phyloP scores from a whole-genome alignment of 2,797 vertebrate genomes.

The Vespertilio murinus region DNA sequence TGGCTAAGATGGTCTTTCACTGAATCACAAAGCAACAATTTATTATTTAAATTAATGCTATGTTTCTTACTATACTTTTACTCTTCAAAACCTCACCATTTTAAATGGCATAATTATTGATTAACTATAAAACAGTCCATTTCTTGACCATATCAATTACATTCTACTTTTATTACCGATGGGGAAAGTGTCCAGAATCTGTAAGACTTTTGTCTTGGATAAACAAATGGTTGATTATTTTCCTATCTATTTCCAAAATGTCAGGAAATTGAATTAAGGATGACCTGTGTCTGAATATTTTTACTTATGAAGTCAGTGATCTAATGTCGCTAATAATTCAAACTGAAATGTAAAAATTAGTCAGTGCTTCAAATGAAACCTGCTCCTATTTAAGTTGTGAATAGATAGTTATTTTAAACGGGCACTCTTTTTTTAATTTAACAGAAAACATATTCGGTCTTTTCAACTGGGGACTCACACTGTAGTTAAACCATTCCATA shows the following conservation, averaged over 20 bases:
- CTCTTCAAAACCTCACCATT: constrained; percentile 38
- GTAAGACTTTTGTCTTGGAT: constrained; percentile 3
- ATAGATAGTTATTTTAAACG: background rate
- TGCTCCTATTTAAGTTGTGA: constrained; percentile 9
- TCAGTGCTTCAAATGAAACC: constrained; percentile 47
- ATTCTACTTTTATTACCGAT: background rate
- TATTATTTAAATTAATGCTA: constrained; percentile 42
- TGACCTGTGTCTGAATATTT: constrained; percentile 14
- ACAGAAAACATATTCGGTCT: background rate
- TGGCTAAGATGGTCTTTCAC: background rate
- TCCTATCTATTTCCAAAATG: constrained; percentile 24
- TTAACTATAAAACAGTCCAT: background rate
- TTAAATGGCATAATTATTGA: background rate
- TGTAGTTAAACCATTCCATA: background rate
- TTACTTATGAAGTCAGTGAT: constrained; percentile 39
- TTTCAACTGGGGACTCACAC: background rate
- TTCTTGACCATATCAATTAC: constrained; percentile 25
- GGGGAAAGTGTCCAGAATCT: background rate
- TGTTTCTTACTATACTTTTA: background rate
- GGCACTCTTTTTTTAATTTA: background rate
- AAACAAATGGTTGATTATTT: constrained; percentile 26
- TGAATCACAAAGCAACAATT: background rate
- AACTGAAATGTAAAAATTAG: constrained; percentile 36
- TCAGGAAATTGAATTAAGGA: constrained; percentile 29
- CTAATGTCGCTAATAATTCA: constrained; percentile 35